Evolutionary conservation across 2,888 invertebrate species (phyloP).

Genomic region (Penaeus monodon): DNA sequence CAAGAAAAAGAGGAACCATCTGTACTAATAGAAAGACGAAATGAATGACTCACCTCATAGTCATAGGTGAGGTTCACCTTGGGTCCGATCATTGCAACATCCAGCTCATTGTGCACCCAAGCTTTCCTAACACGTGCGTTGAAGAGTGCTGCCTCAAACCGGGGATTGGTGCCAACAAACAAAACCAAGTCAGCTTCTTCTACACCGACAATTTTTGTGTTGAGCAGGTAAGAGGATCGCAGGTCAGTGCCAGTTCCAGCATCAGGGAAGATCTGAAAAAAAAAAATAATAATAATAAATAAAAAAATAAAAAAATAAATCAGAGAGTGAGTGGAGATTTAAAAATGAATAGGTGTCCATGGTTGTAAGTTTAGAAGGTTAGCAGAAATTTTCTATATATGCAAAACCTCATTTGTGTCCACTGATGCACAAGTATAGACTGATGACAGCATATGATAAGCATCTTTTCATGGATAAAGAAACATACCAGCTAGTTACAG

Average conservation of each 20-base stretch:
- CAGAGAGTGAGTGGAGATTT: not conserved
- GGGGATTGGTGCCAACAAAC: conserved; percentile 94
- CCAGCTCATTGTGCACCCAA: conserved; percentile 92
- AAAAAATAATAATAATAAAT: too few relatives aligned
- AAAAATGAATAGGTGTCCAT: too few relatives aligned
- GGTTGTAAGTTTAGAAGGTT: too few relatives aligned
- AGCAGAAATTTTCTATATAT: too few relatives aligned
- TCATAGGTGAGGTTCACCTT: conserved; percentile 93
- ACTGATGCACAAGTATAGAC: too few relatives aligned
- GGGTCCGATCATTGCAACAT: conserved; percentile 88
- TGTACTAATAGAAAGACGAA: not conserved
- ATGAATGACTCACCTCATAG: conserved; percentile 76
- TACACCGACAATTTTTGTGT: conserved; percentile 88
- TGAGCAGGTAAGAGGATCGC: conserved; percentile 91
- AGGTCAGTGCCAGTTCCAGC: conserved; percentile 86
- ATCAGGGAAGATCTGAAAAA: conserved; percentile 80
- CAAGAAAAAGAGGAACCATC: not conserved
- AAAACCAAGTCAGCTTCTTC: conserved; percentile 95
- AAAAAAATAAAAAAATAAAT: not conserved
- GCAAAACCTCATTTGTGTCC: too few relatives aligned
- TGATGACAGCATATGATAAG: too few relatives aligned
- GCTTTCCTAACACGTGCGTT: conserved; percentile 96
- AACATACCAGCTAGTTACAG: too few relatives aligned
- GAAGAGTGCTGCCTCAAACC: conserved; percentile 95
- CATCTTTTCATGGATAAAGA: too few relatives aligned